These are phyloP conservation scores for Xiphorhynchus elegans DNA, from an alignment of 2,113 vertebrate species.

Conservation along the genomic window DNA sequence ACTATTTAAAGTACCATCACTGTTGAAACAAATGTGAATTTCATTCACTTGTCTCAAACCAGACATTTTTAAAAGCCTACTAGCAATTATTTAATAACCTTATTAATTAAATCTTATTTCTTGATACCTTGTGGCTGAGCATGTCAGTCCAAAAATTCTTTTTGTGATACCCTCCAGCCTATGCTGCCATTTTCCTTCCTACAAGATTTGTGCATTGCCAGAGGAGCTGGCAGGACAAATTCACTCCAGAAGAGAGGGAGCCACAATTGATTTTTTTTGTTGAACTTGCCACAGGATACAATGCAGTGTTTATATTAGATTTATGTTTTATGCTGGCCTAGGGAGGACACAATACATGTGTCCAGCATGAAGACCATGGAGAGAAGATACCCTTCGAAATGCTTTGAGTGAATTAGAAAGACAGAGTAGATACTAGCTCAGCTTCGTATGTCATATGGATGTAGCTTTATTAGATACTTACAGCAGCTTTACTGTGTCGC, in stretches of 20 bases:
- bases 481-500: not conserved
- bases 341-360: not conserved
- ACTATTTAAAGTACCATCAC: not conserved
- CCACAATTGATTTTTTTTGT: not conserved
- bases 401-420: not conserved
- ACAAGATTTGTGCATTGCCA: not conserved
- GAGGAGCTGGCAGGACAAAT: not conserved
- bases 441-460: not conserved
- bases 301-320: constrained; percentile 19
- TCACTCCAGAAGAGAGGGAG: not conserved
- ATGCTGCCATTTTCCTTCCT: not conserved
- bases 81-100: not conserved
- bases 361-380: not conserved
- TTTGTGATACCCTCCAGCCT: not conserved
- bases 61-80: not conserved
- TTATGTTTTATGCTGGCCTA: not conserved
- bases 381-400: not conserved
- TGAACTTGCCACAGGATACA: not conserved
- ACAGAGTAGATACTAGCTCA: not conserved
- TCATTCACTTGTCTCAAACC: not conserved
- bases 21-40: not conserved
- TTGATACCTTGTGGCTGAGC: not conserved
- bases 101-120: not conserved
- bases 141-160: not conserved
- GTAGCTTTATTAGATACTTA: not conserved